Evolutionary conservation across 2,888 invertebrate species (phyloP).

Genomic region (Clusia tigrina): DNA sequence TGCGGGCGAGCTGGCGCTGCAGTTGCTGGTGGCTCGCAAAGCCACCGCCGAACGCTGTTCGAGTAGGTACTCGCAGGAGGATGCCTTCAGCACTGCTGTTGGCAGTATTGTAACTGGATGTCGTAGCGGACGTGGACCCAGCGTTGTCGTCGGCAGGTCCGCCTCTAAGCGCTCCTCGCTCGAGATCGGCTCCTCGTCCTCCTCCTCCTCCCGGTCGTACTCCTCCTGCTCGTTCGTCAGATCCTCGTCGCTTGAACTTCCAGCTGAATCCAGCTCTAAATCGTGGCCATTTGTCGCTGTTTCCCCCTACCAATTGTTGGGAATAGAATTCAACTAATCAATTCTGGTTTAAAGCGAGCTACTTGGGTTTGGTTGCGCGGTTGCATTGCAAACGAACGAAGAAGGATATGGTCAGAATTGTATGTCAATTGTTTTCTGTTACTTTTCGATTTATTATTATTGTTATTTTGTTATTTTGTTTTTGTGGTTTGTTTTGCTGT

Average conservation of each 20-base stretch:
- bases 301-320: conserved; percentile 67
- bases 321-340: conserved; percentile 39
- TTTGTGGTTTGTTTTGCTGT: not conserved
- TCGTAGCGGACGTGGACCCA: conserved; percentile 49
- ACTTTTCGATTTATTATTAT: not conserved
- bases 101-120: conserved; percentile 45
- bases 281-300: conserved; percentile 66
- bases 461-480: not conserved
- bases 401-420: conserved; percentile 13
- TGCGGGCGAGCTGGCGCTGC: conserved; percentile 30
- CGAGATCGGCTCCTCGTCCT: conserved; percentile 38
- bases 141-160: conserved; percentile 42
- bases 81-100: conserved; percentile 46
- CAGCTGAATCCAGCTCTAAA: conserved; percentile 65
- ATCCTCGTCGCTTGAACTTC: conserved; percentile 62
- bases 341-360: conserved; percentile 60
- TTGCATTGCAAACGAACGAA: too few species aligned
- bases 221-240: conserved; percentile 22
- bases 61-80: conserved; percentile 61
- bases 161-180: conserved; percentile 46
- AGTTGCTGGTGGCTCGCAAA: conserved; percentile 29
- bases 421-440: not conserved
- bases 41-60: conserved; percentile 52
- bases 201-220: conserved; percentile 33
- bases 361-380: conserved; percentile 23